Conservation (phyloP, 2,797 vertebrate genomes). For the Schizopygopsis pylzovi region DNA sequence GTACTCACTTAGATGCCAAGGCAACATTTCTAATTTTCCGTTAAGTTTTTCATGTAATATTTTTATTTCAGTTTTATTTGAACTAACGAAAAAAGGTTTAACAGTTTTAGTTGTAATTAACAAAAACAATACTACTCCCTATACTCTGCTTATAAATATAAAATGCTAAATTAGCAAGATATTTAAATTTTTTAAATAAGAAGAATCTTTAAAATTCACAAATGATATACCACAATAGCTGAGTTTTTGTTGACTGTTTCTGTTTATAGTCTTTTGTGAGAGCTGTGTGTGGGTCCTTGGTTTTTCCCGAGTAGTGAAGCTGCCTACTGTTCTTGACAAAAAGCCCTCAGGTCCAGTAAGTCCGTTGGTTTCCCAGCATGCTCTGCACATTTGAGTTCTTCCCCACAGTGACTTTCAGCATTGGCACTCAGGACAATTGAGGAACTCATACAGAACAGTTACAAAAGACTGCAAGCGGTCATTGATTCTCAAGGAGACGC, state of each 20-base stretch:
- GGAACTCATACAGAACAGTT: conserved; percentile 1
- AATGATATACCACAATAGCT: not conserved
- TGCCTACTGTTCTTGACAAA: conserved; percentile 38
- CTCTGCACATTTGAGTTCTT: conserved; percentile 24
- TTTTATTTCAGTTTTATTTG: not conserved
- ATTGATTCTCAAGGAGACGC: conserved; percentile 6
- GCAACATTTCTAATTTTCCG: not conserved
- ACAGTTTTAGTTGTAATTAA: not conserved
- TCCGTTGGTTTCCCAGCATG: conserved; percentile 16
- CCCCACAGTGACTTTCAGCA: conserved; percentile 24
- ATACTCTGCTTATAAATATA: not conserved
- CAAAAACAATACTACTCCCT: too few relatives aligned
- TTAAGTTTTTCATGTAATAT: not conserved
- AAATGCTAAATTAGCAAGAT: not conserved
- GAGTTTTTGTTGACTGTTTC: not conserved
- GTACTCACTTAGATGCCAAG: not conserved
- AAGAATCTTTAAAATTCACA: conserved; percentile 1
- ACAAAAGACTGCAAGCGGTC: conserved; percentile 10
- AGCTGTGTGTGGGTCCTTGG: not conserved
- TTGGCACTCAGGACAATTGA: conserved; percentile 7
- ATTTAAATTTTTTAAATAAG: not conserved
- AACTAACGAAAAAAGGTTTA: too few relatives aligned
- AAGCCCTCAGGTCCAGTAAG: conserved; percentile 13
- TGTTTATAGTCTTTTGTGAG: conserved; percentile 14
- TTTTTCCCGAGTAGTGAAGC: not conserved